phyloP scores from a whole-genome alignment of 1,140 invertebrate genomes.

The Panagrolaimus sp. region DNA sequence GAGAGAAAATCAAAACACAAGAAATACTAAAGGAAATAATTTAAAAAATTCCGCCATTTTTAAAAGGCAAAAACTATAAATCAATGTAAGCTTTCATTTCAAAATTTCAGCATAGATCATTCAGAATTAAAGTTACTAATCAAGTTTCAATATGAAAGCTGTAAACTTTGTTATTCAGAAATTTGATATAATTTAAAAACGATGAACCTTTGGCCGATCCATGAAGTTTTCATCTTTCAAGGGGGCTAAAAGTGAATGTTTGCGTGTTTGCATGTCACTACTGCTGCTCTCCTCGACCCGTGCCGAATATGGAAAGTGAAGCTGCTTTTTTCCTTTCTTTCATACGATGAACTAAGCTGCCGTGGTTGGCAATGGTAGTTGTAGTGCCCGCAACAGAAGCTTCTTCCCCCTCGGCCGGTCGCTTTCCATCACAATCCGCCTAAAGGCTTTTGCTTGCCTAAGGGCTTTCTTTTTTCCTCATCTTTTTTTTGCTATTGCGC shows the following conservation, averaged over 20 bases:
- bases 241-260: background rate
- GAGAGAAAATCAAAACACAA: too few relatives aligned
- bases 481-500: background rate
- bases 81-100: too few relatives aligned
- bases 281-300: background rate
- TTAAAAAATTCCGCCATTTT: too few relatives aligned
- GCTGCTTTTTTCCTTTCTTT: background rate
- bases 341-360: conserved; percentile 10
- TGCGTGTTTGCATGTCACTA: conserved; percentile 2
- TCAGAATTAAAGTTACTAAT: background rate
- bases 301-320: conserved; percentile 12
- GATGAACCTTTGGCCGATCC: background rate
- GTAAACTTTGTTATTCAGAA: background rate
- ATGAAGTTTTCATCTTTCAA: background rate
- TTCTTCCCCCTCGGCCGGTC: conserved; percentile 11
- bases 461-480: background rate
- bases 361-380: background rate
- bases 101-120: too few relatives aligned
- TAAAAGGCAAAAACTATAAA: too few relatives aligned
- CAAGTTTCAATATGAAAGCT: background rate
- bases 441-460: background rate
- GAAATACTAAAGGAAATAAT: too few relatives aligned
- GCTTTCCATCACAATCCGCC: conserved; percentile 7
- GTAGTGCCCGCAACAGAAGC: background rate
- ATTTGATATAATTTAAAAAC: too few relatives aligned